Percentiles rank a stretch among this genome's conserved stretches.
phyloP scores from a whole-genome alignment of 2,888 invertebrate species.

The Lycaena phlaeas region DNA sequence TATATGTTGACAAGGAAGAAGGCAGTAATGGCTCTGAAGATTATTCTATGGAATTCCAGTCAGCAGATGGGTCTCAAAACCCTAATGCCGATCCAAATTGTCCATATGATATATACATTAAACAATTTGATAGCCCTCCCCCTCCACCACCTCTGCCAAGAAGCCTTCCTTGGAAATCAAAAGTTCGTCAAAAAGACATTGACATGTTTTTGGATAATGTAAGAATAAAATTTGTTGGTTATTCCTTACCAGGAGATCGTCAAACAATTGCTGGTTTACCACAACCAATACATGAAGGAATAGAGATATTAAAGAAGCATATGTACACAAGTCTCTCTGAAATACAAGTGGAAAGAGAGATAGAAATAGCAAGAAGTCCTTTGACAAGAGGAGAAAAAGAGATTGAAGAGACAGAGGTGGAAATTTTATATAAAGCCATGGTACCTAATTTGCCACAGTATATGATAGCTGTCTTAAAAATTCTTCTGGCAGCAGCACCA shows the following conservation, averaged over 20 bases:
- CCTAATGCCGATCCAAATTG: constrained; percentile 48
- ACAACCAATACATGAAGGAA: constrained; percentile 96
- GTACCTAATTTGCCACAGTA: constrained; percentile 96
- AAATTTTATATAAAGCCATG: constrained; percentile 94
- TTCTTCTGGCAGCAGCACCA: constrained; percentile 96
- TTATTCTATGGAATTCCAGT: constrained; percentile 74
- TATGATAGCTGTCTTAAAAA: constrained; percentile 97
- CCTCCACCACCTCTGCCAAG: constrained; percentile 60
- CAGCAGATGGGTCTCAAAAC: constrained; percentile 51
- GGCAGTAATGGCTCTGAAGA: constrained; percentile 76
- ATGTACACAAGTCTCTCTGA: constrained; percentile 95
- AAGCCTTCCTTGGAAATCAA: constrained; percentile 95
- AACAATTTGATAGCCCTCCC: constrained; percentile 60
- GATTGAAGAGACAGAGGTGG: constrained; percentile 86
- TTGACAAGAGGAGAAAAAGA: constrained; percentile 87
- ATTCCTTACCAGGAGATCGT: constrained; percentile 88
- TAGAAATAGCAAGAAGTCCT: constrained; percentile 92
- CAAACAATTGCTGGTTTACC: constrained; percentile 95
- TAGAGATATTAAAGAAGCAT: constrained; percentile 91
- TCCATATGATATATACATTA: constrained; percentile 56
- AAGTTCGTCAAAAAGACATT: constrained; percentile 94
- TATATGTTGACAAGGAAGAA: constrained; percentile 81
- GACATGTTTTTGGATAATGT: constrained; percentile 94
- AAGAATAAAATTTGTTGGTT: constrained; percentile 96
- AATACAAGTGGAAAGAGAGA: constrained; percentile 91